phyloP scores from a whole-genome alignment of 1,140 invertebrate species.

The Archegozetes longisetosus region DNA sequence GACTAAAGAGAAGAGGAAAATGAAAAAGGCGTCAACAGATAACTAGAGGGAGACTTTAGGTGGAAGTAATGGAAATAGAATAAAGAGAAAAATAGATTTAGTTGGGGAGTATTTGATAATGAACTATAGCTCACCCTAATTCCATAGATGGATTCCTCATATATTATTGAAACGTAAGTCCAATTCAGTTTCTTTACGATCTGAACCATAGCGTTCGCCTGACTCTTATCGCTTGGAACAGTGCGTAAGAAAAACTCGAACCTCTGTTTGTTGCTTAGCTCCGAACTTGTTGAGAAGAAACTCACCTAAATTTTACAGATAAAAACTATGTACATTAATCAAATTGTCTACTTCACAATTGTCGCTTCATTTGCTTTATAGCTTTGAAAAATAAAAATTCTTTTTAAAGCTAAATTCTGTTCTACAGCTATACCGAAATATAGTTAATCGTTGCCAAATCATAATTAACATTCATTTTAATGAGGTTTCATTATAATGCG shows the following conservation, averaged over 20 bases:
- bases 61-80: too few species aligned
- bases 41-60: too few species aligned
- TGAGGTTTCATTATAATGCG: too few species aligned
- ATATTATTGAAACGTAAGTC: slow-evolving; percentile 88
- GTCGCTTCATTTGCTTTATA: background rate
- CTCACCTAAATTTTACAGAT: slow-evolving; percentile 61
- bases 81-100: too few species aligned
- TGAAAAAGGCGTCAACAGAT: too few species aligned
- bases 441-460: too few species aligned
- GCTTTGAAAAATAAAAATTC: background rate
- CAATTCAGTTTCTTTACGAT: slow-evolving; percentile 70
- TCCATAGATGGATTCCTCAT: slow-evolving; percentile 91
- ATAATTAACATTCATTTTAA: too few species aligned
- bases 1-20: too few species aligned
- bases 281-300: slow-evolving; percentile 86
- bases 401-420: background rate
- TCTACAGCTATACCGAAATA: too few species aligned
- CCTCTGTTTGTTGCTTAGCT: slow-evolving; percentile 81
- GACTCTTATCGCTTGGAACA: slow-evolving; percentile 84
- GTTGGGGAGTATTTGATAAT: too few species aligned
- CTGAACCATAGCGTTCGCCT: slow-evolving; percentile 87
- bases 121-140: slow-evolving; percentile 79
- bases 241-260: slow-evolving; percentile 90
- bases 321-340: slow-evolving; percentile 13
- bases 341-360: background rate